Conservation (phyloP, 2,888 invertebrate genomes). For the Melieria picta region DNA sequence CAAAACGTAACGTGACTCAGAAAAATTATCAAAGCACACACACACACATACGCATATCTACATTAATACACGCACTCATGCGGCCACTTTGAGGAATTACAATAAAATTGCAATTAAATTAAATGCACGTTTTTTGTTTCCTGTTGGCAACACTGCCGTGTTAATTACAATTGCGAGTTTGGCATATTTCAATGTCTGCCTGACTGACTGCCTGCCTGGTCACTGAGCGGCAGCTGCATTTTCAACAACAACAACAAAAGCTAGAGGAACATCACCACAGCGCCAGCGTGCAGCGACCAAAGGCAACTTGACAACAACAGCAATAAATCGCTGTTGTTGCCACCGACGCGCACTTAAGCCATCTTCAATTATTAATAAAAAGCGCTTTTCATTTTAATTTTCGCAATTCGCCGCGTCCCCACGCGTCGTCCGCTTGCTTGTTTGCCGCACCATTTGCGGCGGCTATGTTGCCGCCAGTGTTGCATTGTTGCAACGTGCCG, state of each 20-base stretch:
- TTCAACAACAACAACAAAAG: too few species aligned
- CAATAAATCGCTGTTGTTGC: too few species aligned
- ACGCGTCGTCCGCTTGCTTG: too few species aligned
- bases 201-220: too few species aligned
- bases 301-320: too few species aligned
- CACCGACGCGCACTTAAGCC: constrained; percentile 40
- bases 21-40: constrained; percentile 1
- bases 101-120: constrained; percentile 33
- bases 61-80: too few species aligned
- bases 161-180: constrained; percentile 1
- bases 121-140: constrained; percentile 8
- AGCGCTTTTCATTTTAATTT: constrained; percentile 36
- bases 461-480: too few species aligned
- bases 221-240: too few species aligned
- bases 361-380: constrained; percentile 45
- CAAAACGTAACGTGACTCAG: constrained; percentile 5
- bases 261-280: too few species aligned
- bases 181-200: not conserved
- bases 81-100: not conserved
- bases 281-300: too few species aligned
- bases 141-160: constrained; percentile 2
- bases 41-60: not conserved
- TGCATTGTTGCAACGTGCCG: too few species aligned
- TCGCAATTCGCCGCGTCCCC: constrained; percentile 15
- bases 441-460: too few species aligned